Percentiles rank a stretch among this genome's conserved stretches.
Conservation (phyloP, 1,140 invertebrate species). For the Drosophila burlai region DNA sequence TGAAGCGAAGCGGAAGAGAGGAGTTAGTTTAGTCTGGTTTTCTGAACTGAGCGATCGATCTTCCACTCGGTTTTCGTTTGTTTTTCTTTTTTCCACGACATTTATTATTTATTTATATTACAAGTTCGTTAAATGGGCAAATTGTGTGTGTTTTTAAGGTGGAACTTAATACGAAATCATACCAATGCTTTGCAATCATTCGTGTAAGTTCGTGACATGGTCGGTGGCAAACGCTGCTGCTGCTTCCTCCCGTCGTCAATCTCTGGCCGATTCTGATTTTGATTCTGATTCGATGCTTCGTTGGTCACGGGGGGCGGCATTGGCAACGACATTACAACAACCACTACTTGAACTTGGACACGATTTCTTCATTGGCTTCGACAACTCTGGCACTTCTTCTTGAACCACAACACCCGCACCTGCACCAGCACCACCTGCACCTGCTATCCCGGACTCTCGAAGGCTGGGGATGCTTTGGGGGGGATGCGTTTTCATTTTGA, state of each 20-base stretch:
- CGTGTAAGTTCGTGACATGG: constrained; percentile 82
- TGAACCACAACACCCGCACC: constrained; percentile 31
- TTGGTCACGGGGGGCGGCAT: constrained; percentile 33
- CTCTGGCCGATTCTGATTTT: constrained; percentile 31
- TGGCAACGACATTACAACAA: constrained; percentile 16
- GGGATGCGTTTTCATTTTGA: constrained; percentile 56
- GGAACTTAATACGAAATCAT: constrained; percentile 85
- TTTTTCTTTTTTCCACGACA: constrained; percentile 34
- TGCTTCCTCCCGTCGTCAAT: constrained; percentile 36
- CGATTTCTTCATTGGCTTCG: constrained; percentile 39
- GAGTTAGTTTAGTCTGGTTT: neutral
- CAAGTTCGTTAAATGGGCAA: constrained; percentile 43
- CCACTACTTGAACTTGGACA: constrained; percentile 46
- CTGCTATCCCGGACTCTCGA: constrained; percentile 13
- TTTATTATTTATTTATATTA: constrained; percentile 53
- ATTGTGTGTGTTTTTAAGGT: constrained; percentile 54
- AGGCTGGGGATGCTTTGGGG: constrained; percentile 14
- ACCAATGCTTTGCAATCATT: constrained; percentile 84
- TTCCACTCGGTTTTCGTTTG: constrained; percentile 25
- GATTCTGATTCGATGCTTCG: constrained; percentile 40
- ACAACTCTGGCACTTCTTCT: constrained; percentile 35
- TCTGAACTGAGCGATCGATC: neutral
- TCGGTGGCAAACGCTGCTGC: constrained; percentile 59
- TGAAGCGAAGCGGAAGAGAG: constrained; percentile 14
- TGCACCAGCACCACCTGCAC: constrained; percentile 7